Base-by-base conservation (phyloP, 2,797 vertebrate species). In the Gymnothorax reevesii region DNA sequence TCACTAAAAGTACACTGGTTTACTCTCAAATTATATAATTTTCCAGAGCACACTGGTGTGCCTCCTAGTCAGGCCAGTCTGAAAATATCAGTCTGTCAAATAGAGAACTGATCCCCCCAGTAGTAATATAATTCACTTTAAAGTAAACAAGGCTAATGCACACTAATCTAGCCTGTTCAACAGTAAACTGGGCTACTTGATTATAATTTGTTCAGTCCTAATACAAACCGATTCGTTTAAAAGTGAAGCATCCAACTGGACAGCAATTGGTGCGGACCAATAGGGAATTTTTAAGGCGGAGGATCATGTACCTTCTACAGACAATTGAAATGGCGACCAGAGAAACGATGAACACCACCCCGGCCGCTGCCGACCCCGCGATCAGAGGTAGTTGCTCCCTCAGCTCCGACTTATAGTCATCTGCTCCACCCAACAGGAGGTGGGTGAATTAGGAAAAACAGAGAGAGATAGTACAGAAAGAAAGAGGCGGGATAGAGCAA, bases 391-490 rank as follows among this genome's bases (percentile, higher is more conserved):
- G 95, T 94, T 99, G 98, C 87, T 99, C 98, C 87, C 98, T 96
- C 93, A 99, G 94, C 94, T 99, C 98, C 0, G 98, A 99, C 94
- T 99, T 99, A 96, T 98, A 99, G 93, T 99, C 98, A 27, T 99
- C 98, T 99, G 94, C 66, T 91, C 60, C 87, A 4, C 12, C 25
- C 55, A 75, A 15, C 17, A 8, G 33, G 64, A 6, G 79, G 42
- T 60, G 79, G 7, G 55, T 60, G 84, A 83, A 85, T 10, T 2
- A n/a, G 84, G 55, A 27, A 85, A 69, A 73, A 54, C 20, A 82
- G 42, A 62, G 22, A n/a, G 71, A 42, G 80, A 57, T n/a, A 17
- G n/a, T n/a, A 25, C 71, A 85, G 86, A 86, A 84, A 57, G 77
- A 49, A 69, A 59, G 85, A 57, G 64, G 49, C 69, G 82, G 49